Base-by-base conservation (phyloP, 2,113 vertebrate species). In the Pseudorhombus dupliciocellatus region DNA sequence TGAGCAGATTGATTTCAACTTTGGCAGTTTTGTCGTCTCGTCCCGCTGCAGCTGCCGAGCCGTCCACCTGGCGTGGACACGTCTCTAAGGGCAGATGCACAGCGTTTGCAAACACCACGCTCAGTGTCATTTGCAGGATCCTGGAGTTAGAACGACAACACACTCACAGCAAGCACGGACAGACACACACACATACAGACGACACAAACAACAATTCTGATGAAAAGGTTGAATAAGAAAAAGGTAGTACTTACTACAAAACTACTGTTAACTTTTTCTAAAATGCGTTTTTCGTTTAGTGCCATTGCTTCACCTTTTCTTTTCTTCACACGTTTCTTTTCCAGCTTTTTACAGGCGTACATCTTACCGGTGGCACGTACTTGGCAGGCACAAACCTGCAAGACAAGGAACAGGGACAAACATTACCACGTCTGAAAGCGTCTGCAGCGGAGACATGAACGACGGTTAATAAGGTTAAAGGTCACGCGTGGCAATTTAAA, bases 291-390 rank as follows among this genome's bases (percentile, higher is more conserved):
- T 89, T 98, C 96, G 79, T 96, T 97, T 78, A 97, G 90, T 82
- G 95, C 95, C 96, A 98, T 95, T 76, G 94, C 93, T 93, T 98
- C 96, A 74, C 96, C 94, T 92, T 94, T 96, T 89, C 95, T 94
- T 86, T 93, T 96, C 91, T 98, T 98, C 90, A 97, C 96, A 85
- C 96, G 93, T 79, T 96, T 98, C 90, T 98, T 97, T 88, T 95
- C 95, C 83, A 98, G 94, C 89, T 97, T 98, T 93, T 98, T 98
- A 90, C 96, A 98, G 88, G 96, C 96, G 67, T 97, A 98, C 96
- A 98, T 95, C 91, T 97, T 97, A 90, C 96, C 96, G 66, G 96
- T 98, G 72, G 96, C 96, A 83, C 96, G 92, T 42, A 97, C 96
- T 93, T 97, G 96, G 90, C 96, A 97, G 85, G 96, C 96, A 90